Percentiles rank a stretch among this genome's conserved stretches.
phyloP scores from a whole-genome alignment of 2,797 vertebrate genomes.

The Benthosema pterotum region DNA sequence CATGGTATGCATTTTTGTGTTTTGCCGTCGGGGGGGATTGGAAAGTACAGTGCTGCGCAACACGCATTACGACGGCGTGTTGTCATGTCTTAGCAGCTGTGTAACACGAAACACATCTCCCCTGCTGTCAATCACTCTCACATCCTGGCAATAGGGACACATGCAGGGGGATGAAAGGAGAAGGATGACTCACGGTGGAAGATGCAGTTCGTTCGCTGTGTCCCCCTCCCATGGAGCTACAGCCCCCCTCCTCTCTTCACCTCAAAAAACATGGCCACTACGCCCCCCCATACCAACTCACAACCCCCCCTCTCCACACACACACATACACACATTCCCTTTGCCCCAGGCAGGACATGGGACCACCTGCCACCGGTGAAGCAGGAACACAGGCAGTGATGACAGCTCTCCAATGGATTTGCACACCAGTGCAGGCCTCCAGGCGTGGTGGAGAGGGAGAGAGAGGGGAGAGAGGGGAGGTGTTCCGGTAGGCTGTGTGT shows the following conservation, averaged over 20 bases:
- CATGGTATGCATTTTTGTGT: constrained; percentile 38
- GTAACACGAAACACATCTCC: constrained; percentile 49
- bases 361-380: constrained; percentile 74
- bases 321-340: constrained; percentile 46
- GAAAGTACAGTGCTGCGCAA: constrained; percentile 24
- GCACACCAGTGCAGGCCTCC: constrained; percentile 52
- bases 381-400: constrained; percentile 66
- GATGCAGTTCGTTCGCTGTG: constrained; percentile 41
- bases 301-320: constrained; percentile 21
- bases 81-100: constrained; percentile 48
- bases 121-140: constrained; percentile 49
- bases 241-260: constrained; percentile 28
- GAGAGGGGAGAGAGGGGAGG: constrained; percentile 11
- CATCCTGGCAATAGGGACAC: constrained; percentile 34
- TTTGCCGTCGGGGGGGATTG: constrained; percentile 43
- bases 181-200: constrained; percentile 46
- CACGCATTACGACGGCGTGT: constrained; percentile 37
- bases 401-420: constrained; percentile 75
- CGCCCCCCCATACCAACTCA: constrained; percentile 7
- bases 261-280: constrained; percentile 41
- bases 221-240: constrained; percentile 50
- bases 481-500: neutral
- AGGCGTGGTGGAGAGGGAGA: constrained; percentile 40
- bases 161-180: constrained; percentile 31
- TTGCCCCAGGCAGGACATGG: constrained; percentile 62